Evolutionary conservation across 2,888 invertebrate genomes (phyloP).

Genomic region (Cinara cedri): DNA sequence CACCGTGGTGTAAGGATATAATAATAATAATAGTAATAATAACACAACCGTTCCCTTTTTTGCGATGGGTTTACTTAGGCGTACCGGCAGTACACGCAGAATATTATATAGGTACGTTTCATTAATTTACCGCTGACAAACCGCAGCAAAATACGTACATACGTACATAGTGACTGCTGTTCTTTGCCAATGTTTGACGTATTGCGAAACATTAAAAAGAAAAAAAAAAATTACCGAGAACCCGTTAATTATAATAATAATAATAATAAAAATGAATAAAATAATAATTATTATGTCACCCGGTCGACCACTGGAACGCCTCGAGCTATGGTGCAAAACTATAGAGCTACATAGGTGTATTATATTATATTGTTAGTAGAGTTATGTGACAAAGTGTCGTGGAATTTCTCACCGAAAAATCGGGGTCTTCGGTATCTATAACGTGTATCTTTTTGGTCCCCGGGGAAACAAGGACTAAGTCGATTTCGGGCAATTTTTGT

Average conservation of each 20-base stretch:
- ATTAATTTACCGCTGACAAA: conserved; percentile 32
- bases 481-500: too few relatives aligned
- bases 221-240: conserved; percentile 18
- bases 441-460: too few relatives aligned
- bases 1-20: background rate
- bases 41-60: conserved; percentile 16
- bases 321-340: conserved; percentile 7
- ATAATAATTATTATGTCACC: conserved; percentile 51
- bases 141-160: conserved; percentile 25
- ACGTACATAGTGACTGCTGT: background rate
- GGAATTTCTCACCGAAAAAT: background rate
- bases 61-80: background rate
- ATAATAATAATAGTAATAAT: background rate
- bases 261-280: conserved; percentile 33
- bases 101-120: conserved; percentile 9
- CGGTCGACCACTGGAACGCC: conserved; percentile 52
- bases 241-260: conserved; percentile 50
- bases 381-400: background rate
- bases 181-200: background rate
- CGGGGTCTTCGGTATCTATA: too few relatives aligned
- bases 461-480: too few relatives aligned
- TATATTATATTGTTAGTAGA: background rate
- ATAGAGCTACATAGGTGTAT: background rate
- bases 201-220: conserved; percentile 27
- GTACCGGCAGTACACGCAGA: too few relatives aligned